Evolutionary conservation across 2,113 vertebrate species (phyloP), one percentile per base, ranked within the genome.

Genomic region (Pseudopipra pipra): DNA sequence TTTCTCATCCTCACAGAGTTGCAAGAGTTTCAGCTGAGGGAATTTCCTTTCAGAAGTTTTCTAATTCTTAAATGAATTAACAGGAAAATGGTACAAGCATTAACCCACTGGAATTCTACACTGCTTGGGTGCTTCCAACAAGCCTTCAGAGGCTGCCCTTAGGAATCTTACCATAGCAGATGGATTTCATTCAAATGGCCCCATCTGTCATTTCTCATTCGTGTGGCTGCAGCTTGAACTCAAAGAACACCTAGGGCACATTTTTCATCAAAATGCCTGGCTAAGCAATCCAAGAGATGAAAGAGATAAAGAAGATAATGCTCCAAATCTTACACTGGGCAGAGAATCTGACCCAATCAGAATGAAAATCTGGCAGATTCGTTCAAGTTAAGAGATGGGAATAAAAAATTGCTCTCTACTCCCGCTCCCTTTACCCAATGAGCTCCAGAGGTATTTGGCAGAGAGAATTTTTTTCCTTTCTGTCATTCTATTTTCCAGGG

Each of bases 271-370:
- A 80, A 91, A 95, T 55, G 43, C 75, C n/a, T 65, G 52, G 30
- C 70, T 90, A 96, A 93, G 72, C 79, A 92, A 74, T 84, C 82
- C 82, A 87, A 67, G 59, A 94, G 79, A 90, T 83, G 24, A 95
- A 96, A 86, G 79, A 88, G 81, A 75, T 73, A 89, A 92, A 89
- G 89, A 94, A 66, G 86, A 92, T 87, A 95, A 96, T 91, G 55
- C 89, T 82, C 74, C 59, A 84, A 71, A 88, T 93, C 82, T 77
- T 96, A 95, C 67, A 70, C 27, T 59, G 63, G 77, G 74, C 87
- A 85, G 74, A 58, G 39, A 88, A 66, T 16, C 37, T 77, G 67
- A 90, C 87, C 54, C 66, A 83, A 96, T 75, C 39, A 85, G 89
- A 89, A 96, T 87, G 11, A 89, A 85, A 89, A 85, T 76, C 74